Percentiles rank a stretch among this genome's conserved stretches.
These are phyloP conservation scores for Tipula unca DNA, from an alignment of 2,888 invertebrate genomes.

Conservation along the genomic window DNA sequence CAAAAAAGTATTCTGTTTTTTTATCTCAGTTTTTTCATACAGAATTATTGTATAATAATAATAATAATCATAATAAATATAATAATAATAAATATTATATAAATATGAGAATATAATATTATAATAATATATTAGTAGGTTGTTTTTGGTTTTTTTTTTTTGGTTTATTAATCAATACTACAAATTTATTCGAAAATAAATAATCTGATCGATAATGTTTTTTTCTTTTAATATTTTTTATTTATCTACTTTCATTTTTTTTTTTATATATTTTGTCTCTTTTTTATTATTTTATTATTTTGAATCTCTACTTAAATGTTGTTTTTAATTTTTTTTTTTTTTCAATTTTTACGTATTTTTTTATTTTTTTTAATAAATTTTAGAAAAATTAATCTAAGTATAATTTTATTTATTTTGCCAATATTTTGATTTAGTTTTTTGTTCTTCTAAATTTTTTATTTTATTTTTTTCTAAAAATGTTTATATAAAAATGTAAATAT, in stretches of 20 bases:
- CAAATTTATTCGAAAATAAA: constrained; percentile 14
- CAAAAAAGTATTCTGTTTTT: neutral
- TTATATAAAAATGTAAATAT: constrained; percentile 14
- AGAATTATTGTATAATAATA: neutral
- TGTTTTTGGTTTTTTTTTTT: neutral
- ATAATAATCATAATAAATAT: neutral
- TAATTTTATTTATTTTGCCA: constrained; percentile 1
- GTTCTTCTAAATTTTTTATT: neutral
- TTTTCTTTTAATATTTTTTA: neutral
- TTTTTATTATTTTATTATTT: neutral
- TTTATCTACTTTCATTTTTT: neutral
- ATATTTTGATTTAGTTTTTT: neutral
- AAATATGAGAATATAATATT: constrained; percentile 2
- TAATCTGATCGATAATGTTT: neutral
- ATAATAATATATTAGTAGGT: neutral
- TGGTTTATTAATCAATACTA: constrained; percentile 8
- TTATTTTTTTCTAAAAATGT: neutral
- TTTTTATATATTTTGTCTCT: neutral
- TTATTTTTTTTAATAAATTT: neutral
- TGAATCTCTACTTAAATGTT: constrained; percentile 9
- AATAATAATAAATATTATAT: constrained; percentile 2
- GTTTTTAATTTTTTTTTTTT: neutral
- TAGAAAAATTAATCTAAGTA: constrained; percentile 14
- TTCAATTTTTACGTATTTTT: constrained; percentile 1
- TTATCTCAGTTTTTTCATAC: neutral